Evolutionary conservation across 2,113 vertebrate genomes (phyloP).

Genomic region (Perca flavescens): DNA sequence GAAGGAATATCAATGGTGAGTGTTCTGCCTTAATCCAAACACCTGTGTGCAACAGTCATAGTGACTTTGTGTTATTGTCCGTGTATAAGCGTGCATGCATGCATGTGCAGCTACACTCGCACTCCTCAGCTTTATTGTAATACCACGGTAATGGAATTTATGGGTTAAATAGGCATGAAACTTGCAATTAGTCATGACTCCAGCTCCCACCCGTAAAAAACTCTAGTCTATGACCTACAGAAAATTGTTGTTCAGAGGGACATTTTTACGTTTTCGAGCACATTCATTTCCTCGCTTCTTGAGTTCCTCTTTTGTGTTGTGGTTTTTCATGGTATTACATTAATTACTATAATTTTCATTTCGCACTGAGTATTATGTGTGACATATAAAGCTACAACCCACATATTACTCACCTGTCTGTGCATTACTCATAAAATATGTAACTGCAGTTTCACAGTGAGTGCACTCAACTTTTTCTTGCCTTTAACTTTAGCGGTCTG

Average conservation of each 20-base stretch:
- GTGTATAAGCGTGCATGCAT: neutral
- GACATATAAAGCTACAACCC: constrained; percentile 26
- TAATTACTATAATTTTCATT: constrained; percentile 18
- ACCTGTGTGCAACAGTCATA: constrained; percentile 23
- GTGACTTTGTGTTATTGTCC: neutral
- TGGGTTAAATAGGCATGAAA: neutral
- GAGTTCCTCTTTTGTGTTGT: neutral
- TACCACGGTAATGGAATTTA: neutral
- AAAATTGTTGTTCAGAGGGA: neutral
- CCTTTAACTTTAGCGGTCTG: neutral
- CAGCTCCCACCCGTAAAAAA: neutral
- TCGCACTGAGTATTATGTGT: neutral
- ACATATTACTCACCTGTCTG: constrained; percentile 35
- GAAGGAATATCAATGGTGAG: constrained; percentile 52
- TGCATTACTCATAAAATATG: constrained; percentile 11
- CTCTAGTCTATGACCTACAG: neutral
- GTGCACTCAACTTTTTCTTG: neutral
- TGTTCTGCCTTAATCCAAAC: constrained; percentile 39
- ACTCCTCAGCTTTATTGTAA: neutral
- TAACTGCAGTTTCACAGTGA: neutral
- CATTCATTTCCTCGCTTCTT: neutral
- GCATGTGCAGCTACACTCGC: neutral
- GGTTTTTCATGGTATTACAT: neutral
- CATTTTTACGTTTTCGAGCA: neutral
- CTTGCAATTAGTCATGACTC: constrained; percentile 7